Conservation (phyloP, 2,113 vertebrate genomes). For the Daphoenositta chrysoptera region DNA sequence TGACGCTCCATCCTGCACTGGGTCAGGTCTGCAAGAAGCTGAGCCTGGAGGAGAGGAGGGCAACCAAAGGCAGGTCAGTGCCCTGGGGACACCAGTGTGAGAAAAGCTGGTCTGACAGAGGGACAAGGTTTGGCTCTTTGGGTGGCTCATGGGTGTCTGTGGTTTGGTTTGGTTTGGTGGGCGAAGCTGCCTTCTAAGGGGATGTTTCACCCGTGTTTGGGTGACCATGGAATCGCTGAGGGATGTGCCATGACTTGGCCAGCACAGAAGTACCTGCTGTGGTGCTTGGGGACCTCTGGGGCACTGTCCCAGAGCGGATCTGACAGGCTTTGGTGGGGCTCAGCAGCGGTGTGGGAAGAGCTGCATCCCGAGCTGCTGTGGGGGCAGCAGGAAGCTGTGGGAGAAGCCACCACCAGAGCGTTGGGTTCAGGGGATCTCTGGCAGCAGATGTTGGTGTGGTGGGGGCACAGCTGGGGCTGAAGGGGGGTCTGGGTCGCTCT, state of each 20-base stretch:
- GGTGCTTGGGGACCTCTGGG: background rate
- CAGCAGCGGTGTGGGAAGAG: background rate
- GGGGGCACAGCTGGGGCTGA: background rate
- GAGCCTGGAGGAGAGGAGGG: background rate
- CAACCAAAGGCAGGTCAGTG: background rate
- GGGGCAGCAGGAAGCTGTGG: background rate
- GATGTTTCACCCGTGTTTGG: fast-evolving
- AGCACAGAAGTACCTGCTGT: background rate
- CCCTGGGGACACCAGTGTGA: background rate
- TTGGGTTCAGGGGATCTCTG: background rate
- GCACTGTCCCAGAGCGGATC: background rate
- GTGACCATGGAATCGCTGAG: fast-evolving
- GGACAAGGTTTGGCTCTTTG: background rate
- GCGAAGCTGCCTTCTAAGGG: fast-evolving
- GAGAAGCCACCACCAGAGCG: fast-evolving
- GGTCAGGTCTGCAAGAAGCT: background rate
- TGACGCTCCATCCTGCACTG: fast-evolving
- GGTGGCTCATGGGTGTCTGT: background rate
- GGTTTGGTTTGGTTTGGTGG: background rate
- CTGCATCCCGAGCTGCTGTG: background rate
- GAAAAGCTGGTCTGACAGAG: background rate
- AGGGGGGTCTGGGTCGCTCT: background rate
- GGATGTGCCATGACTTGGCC: background rate
- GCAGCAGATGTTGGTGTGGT: background rate
- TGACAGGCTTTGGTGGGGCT: background rate